Base-by-base conservation (phyloP, 2,888 invertebrate species). In the Pherbina coryleti region DNA sequence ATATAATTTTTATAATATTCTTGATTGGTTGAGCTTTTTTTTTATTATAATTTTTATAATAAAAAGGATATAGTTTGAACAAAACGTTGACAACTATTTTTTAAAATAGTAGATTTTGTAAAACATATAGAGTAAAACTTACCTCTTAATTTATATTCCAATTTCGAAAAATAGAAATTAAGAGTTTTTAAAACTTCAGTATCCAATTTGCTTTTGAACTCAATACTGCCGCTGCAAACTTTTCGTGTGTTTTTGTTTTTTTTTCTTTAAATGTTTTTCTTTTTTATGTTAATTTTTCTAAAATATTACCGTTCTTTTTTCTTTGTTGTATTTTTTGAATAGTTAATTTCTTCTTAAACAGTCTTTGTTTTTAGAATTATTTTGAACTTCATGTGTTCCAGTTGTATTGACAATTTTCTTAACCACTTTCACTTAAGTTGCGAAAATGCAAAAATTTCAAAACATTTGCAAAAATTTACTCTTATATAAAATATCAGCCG, bases 121-220 rank as follows among this genome's bases (percentile, higher is more conserved):
- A 3, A 22, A n/a, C 34, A 2, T 34, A 66, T 28, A 55, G 3
- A 66, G n/a, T 44, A 53, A 3, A 28, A 82, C 82, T 82, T 64
- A 82, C 82, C 82, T 80, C 79, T 82, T 81, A 80, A 81, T 73
- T 79, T 79, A 79, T 82, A 81, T 80, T 80, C 81, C 81, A 82
- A 79, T 79, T 81, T 78, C 69, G 79, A 80, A 80, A 81, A 79
- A 78, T 76, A 79, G 79, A 76, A 80, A 80, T 78, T 79, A 73
- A 80, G 71, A 79, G 82, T 77, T 78, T 80, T 75, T 25, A 73
- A 70, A 22, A 77, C 44, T 8, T 79, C 73, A 5, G 75, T 72
- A 81, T 77, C 79, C 79, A 82, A 81, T 77, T 79, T 82, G 76
- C 31, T 77, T 70, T 44, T 44, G 14, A 44, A 44, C 14, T 44